Evolutionary conservation across 2,888 invertebrate genomes (phyloP).

Genomic region (Ethmia dodecea): DNA sequence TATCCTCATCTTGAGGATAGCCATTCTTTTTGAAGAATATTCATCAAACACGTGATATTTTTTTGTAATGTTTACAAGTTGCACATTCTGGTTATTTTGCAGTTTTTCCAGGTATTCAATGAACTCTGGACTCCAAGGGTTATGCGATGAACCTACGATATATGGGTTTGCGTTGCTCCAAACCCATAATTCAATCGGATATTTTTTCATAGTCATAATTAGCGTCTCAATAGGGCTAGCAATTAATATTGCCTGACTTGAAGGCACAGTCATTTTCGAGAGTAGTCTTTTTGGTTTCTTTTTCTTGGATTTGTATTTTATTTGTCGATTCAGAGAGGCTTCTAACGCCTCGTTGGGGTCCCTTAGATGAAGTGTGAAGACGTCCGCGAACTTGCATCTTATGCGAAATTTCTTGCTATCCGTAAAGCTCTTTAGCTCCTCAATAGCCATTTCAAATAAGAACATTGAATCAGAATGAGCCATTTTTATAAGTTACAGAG

Average conservation of each 20-base stretch:
- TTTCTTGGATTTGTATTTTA: too few species aligned
- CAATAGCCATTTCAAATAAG: slow-evolving; percentile 50
- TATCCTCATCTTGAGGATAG: slow-evolving; percentile 39
- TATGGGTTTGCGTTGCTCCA: slow-evolving; percentile 32
- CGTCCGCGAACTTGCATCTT: slow-evolving; percentile 43
- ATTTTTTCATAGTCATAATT: slow-evolving; percentile 39
- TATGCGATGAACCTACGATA: slow-evolving; percentile 38
- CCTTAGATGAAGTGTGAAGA: slow-evolving; percentile 45
- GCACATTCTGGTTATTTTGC: slow-evolving; percentile 15
- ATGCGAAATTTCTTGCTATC: slow-evolving; percentile 40
- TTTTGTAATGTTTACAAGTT: slow-evolving; percentile 27
- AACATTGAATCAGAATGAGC: slow-evolving; percentile 55
- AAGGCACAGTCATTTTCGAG: background rate
- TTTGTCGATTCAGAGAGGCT: too few species aligned
- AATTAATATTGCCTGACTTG: slow-evolving; percentile 35
- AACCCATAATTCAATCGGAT: slow-evolving; percentile 47
- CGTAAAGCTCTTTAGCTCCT: slow-evolving; percentile 39
- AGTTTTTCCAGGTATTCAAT: slow-evolving; percentile 40
- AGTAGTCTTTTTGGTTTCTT: slow-evolving; percentile 30
- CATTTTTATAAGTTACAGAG: too few species aligned
- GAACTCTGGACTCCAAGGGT: slow-evolving; percentile 44
- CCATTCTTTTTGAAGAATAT: slow-evolving; percentile 42
- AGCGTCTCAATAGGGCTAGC: slow-evolving; percentile 31
- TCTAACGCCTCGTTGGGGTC: slow-evolving; percentile 34
- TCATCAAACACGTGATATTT: slow-evolving; percentile 46